Percentiles rank a stretch among this genome's conserved stretches.
These are phyloP conservation scores for Marisa cornuarietis DNA, from an alignment of 1,140 invertebrate genomes.

Conservation along the genomic window DNA sequence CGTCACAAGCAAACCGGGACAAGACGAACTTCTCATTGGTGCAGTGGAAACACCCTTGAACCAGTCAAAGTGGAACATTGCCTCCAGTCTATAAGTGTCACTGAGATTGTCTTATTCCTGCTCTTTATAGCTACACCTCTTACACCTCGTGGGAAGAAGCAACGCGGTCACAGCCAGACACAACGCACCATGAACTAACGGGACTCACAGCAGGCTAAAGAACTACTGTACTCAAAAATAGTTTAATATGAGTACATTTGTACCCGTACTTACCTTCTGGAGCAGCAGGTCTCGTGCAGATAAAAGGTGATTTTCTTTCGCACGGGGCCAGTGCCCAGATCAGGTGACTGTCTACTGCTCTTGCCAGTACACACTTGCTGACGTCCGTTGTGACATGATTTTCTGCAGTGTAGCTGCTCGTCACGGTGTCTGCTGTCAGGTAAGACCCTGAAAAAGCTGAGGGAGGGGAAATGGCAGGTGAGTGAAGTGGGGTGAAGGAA, in stretches of 20 bases:
- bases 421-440: no score
- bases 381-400: no score
- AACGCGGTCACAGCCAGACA: neutral
- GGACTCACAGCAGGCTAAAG: neutral
- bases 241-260: no score
- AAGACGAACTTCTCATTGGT: slow-evolving; percentile 5
- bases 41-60: slow-evolving; percentile 8
- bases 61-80: neutral
- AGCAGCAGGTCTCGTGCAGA: slow-evolving; percentile 9
- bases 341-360: neutral
- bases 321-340: slow-evolving; percentile 8
- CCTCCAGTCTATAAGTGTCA: neutral
- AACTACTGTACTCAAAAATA: no score
- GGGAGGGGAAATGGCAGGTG: no score
- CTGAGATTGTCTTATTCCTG: neutral
- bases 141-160: neutral
- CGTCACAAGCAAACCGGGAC: slow-evolving; percentile 4
- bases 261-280: neutral
- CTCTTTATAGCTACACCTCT: neutral
- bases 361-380: no score
- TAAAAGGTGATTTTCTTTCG: neutral
- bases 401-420: no score
- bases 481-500: no score
- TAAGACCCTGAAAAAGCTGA: no score
- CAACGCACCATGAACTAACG: neutral